phyloP scores from a whole-genome alignment of 2,797 vertebrate genomes.

The Periophthalmus magnuspinnatus region DNA sequence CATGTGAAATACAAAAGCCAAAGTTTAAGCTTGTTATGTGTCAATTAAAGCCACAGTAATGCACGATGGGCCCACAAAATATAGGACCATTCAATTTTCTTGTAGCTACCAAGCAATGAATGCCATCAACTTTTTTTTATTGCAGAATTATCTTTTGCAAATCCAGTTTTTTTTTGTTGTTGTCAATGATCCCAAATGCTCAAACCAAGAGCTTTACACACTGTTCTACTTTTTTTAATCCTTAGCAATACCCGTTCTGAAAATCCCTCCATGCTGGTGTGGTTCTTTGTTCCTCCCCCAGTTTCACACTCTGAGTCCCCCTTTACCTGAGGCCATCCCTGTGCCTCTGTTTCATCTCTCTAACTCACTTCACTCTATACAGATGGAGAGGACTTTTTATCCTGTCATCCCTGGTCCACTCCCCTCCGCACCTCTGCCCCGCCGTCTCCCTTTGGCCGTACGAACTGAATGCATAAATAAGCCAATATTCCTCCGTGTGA shows the following conservation, averaged over 20 bases:
- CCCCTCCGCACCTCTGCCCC: conserved; percentile 27
- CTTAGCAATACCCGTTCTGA: neutral
- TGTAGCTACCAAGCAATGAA: no score
- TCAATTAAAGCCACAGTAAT: no score
- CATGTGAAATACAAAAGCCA: no score
- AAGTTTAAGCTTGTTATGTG: no score
- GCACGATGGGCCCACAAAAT: no score
- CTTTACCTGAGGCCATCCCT: conserved; percentile 50
- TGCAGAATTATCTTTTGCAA: neutral
- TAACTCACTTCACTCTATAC: conserved; percentile 42
- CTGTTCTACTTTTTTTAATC: neutral
- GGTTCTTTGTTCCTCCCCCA: conserved; percentile 39
- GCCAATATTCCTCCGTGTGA: conserved; percentile 52
- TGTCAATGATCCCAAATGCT: neutral
- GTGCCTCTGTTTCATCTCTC: conserved; percentile 57
- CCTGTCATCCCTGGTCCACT: conserved; percentile 60
- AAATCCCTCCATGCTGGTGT: conserved; percentile 32
- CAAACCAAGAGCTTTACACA: neutral
- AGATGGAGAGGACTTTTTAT: conserved; percentile 64
- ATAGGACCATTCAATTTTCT: no score
- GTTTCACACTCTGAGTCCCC: conserved; percentile 39
- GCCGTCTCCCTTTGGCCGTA: conserved; percentile 28
- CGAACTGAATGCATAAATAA: conserved; percentile 68
- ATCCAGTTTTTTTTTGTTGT: neutral
- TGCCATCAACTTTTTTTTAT: neutral